phyloP scores from a whole-genome alignment of 2,888 invertebrate species.

The Alloplasta piceator region DNA sequence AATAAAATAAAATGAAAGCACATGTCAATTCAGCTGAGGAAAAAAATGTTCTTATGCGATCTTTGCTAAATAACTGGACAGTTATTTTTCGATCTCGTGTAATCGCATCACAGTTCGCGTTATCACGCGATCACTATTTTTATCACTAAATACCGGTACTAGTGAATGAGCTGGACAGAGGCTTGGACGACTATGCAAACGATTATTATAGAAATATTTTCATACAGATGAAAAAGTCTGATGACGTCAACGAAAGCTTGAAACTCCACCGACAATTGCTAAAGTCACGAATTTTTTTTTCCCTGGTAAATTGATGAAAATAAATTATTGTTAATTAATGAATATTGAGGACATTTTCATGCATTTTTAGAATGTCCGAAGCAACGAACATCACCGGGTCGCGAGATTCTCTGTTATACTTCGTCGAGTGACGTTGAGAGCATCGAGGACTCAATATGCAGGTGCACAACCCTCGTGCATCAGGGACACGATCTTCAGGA shows the following conservation, averaged over 20 bases:
- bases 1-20: too few relatives aligned
- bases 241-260: conserved; percentile 65
- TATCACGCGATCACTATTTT: conserved; percentile 41
- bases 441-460: conserved; percentile 77
- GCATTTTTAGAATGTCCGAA: conserved; percentile 78
- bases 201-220: conserved; percentile 71
- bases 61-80: too few relatives aligned
- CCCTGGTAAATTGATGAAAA: conserved; percentile 5
- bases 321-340: not conserved
- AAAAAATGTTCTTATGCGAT: too few relatives aligned
- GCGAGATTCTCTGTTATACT: conserved; percentile 81
- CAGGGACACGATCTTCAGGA: conserved; percentile 79
- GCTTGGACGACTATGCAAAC: conserved; percentile 73
- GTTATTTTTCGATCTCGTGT: conserved; percentile 4
- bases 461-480: conserved; percentile 80
- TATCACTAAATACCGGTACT: conserved; percentile 54
- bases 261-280: conserved; percentile 2
- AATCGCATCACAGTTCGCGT: conserved; percentile 15
- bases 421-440: conserved; percentile 70
- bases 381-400: conserved; percentile 76
- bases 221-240: conserved; percentile 49
- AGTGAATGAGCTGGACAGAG: conserved; percentile 47
- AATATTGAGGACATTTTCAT: too few relatives aligned
- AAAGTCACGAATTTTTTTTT: too few relatives aligned
- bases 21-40: too few relatives aligned